Evolutionary conservation across 2,797 vertebrate species (phyloP).

Genomic region (Monodelphis domestica): DNA sequence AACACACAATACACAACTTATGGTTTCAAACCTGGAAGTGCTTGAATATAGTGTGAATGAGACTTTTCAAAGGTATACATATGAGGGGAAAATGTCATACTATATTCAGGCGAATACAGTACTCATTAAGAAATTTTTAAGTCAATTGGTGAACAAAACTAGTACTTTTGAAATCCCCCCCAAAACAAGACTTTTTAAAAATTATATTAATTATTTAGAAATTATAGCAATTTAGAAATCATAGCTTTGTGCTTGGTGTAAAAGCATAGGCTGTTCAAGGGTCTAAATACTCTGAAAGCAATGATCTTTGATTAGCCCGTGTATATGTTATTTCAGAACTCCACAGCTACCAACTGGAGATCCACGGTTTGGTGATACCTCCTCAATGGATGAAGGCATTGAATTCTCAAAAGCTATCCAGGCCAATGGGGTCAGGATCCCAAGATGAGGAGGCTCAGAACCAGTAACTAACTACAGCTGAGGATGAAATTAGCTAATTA

Average conservation of each 20-base stretch:
- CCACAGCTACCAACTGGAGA: not conserved
- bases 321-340: not conserved
- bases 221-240: not conserved
- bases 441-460: not conserved
- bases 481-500: not conserved
- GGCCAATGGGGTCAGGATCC: not conserved
- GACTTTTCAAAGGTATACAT: too few species aligned
- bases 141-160: not conserved
- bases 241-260: not conserved
- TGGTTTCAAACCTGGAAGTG: too few species aligned
- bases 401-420: not conserved
- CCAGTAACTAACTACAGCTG: not conserved
- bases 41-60: too few species aligned
- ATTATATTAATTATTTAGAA: constrained; percentile 21
- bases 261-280: not conserved
- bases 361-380: not conserved
- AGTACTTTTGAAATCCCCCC: not conserved
- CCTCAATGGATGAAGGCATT: not conserved
- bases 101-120: too few species aligned
- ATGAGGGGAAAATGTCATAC: too few species aligned
- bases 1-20: too few species aligned
- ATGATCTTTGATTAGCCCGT: not conserved
- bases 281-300: not conserved
- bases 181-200: constrained; percentile 22
- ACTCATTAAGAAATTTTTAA: not conserved